phyloP scores from a whole-genome alignment of 2,113 vertebrate species.

The Eptesicus fuscus region DNA sequence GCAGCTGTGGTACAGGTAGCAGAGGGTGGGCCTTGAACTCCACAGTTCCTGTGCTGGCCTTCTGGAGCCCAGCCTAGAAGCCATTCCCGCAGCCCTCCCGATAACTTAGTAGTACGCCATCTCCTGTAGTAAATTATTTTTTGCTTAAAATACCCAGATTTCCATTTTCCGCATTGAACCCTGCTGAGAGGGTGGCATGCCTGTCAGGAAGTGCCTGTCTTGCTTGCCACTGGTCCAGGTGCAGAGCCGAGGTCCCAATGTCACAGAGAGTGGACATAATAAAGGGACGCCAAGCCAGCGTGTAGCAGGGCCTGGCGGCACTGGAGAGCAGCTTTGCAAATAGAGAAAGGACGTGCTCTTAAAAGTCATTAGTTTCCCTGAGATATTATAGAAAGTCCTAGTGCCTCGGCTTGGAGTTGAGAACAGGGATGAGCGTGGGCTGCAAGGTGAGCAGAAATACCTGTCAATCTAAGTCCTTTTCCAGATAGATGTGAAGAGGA shows the following conservation, averaged over 20 bases:
- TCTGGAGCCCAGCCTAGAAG: background rate
- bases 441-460: background rate
- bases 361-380: background rate
- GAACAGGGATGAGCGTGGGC: background rate
- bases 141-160: background rate
- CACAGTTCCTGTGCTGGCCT: background rate
- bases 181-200: background rate
- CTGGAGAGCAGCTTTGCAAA: background rate
- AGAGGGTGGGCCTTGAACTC: background rate
- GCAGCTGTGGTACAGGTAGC: background rate
- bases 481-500: background rate
- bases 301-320: background rate
- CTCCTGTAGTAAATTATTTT: background rate
- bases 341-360: background rate
- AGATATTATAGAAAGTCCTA: background rate
- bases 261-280: background rate
- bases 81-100: background rate
- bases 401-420: background rate
- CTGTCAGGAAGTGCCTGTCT: background rate
- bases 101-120: background rate
- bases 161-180: background rate
- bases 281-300: background rate
- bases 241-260: background rate
- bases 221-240: background rate
- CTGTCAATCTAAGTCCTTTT: background rate